Percentiles rank a stretch among this genome's conserved stretches.
Evolutionary conservation across 2,888 invertebrate species (phyloP).

Genomic region (Ephialtes manifestator): DNA sequence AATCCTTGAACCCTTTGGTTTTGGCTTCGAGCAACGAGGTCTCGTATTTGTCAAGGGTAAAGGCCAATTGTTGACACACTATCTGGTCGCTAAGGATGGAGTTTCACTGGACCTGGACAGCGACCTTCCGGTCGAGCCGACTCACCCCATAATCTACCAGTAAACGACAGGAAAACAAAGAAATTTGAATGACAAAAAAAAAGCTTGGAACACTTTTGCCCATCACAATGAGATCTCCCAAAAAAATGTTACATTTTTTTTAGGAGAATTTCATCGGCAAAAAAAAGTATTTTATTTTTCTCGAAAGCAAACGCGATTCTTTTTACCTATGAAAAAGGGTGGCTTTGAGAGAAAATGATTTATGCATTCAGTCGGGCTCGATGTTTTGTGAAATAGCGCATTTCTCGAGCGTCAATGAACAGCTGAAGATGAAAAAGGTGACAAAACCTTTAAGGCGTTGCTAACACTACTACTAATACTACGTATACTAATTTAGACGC

Average conservation of each 20-base stretch:
- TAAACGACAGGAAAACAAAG: constrained; percentile 67
- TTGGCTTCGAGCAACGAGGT: constrained; percentile 97
- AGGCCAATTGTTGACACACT: constrained; percentile 98
- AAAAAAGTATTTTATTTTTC: background rate
- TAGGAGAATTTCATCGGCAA: background rate
- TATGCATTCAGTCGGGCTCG: background rate
- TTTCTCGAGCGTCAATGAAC: background rate
- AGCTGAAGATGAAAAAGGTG: constrained; percentile 16
- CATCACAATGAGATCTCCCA: constrained; percentile 23
- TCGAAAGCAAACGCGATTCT: background rate
- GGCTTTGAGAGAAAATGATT: background rate
- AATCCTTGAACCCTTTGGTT: constrained; percentile 95
- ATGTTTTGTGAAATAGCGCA: background rate
- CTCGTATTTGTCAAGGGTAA: constrained; percentile 98
- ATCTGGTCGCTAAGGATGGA: constrained; percentile 89
- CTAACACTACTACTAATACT: constrained; percentile 7
- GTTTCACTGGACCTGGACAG: constrained; percentile 83
- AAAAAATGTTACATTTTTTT: background rate
- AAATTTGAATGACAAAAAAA: background rate
- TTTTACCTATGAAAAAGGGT: background rate
- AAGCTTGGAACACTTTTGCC: constrained; percentile 44
- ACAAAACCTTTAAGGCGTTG: constrained; percentile 1
- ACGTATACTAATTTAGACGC: constrained; percentile 11
- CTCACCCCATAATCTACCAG: constrained; percentile 84
- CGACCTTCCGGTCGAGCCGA: constrained; percentile 83